Evolutionary conservation across 2,888 invertebrate genomes (phyloP), one percentile per base, ranked within the genome.

Genomic region (Corythucha ciliata): DNA sequence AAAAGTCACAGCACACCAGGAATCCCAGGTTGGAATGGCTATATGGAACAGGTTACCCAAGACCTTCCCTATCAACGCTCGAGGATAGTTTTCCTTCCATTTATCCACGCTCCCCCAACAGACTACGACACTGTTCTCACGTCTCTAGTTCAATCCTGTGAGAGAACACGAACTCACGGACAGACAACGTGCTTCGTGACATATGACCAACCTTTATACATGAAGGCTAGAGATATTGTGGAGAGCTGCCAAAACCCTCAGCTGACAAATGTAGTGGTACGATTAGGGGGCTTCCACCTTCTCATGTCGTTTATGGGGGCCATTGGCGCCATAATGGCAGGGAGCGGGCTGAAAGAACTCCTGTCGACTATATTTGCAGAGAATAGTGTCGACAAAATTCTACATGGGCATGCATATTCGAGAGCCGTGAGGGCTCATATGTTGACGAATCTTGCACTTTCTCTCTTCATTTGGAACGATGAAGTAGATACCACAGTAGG

Each of bases 41-140:
- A 63, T 53, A 64, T 64, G 63, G 60, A 61, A 34, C 32, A 53
- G 47, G 47, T 55, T 46, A 62, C 62, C 41, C 32, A 29, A 39
- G 53, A 55, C 27, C 21, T 49, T 44, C 33, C 41, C 52, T 65
- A 58, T 58, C 21, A 47, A 18, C 44, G 14, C 10, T 61, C 63
- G 47, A 49, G 59, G 39, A 53, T 66, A 53, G 45, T 55, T 39
- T 64, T 56, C 59, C 54, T 65, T 29, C 67, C 64, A 37, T 68
- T 67, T 48, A 64, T 67, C 36, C 58, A 66, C 56, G 57, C 61
- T 27, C 14, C 40, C 10, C 25, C 26, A 8, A 42, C 27, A 14
- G 44, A 42, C 14, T 24, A 8, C 27, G 41, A 44, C 40, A 48
- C 48, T 8, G 27, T 39, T 14, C n/a, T 34, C 8, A 48, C 48